Evolutionary conservation across 2,113 vertebrate genomes (phyloP).

Genomic region (Eptesicus fuscus): DNA sequence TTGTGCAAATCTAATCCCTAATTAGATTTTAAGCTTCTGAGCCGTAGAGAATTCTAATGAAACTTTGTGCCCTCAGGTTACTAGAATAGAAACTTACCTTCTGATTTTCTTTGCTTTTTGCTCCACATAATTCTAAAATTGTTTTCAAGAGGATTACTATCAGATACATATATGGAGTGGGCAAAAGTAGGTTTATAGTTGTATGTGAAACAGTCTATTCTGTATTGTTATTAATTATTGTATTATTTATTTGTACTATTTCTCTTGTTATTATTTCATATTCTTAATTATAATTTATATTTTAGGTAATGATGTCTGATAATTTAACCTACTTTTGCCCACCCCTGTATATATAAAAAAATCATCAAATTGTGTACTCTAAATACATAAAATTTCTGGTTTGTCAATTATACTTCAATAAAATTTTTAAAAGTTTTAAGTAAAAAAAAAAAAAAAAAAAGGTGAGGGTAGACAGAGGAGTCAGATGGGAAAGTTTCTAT

Average conservation of each 20-base stretch:
- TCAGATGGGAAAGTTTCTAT: background rate
- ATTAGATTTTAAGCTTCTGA: background rate
- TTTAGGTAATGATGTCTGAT: background rate
- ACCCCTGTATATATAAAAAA: background rate
- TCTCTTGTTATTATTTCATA: background rate
- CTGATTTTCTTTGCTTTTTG: background rate
- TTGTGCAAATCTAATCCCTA: background rate
- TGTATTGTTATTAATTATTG: background rate
- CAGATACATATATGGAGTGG: background rate
- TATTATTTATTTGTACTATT: background rate
- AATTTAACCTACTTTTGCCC: background rate
- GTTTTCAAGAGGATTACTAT: background rate
- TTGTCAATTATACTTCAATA: background rate
- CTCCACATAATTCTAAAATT: background rate
- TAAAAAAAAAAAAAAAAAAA: background rate
- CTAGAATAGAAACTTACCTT: background rate
- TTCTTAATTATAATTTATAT: background rate
- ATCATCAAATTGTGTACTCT: background rate
- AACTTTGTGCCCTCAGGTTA: background rate
- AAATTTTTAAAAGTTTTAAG: background rate
- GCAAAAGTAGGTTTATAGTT: background rate
- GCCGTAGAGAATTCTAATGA: background rate
- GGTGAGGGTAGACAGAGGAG: background rate
- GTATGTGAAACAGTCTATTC: background rate
- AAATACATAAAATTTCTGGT: background rate